Conservation (phyloP, 1,140 invertebrate genomes). For the Acyrthosiphon pisum region DNA sequence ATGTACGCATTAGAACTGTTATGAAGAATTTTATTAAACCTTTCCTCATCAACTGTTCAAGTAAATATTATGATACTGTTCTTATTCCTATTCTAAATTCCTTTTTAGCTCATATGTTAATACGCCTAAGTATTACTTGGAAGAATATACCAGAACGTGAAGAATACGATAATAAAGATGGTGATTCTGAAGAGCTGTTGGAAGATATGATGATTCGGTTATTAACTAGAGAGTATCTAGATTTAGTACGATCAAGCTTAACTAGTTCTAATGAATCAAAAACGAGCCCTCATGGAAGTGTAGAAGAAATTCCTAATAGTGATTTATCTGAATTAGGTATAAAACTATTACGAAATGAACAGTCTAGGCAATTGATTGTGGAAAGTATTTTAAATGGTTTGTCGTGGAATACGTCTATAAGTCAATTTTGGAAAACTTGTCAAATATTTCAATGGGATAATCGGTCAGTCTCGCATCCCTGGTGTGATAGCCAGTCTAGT, state of each 20-base stretch:
- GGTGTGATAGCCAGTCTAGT: slow-evolving; percentile 52
- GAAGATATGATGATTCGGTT: slow-evolving; percentile 87
- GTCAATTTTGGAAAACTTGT: slow-evolving; percentile 53
- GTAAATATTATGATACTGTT: slow-evolving; percentile 76
- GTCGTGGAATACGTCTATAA: slow-evolving; percentile 47
- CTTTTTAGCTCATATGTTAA: slow-evolving; percentile 73
- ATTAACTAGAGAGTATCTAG: slow-evolving; percentile 86
- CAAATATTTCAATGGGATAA: slow-evolving; percentile 51
- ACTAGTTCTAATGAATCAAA: slow-evolving; percentile 64
- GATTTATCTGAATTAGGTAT: slow-evolving; percentile 70
- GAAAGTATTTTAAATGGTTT: slow-evolving; percentile 54
- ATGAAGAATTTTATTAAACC: slow-evolving; percentile 85
- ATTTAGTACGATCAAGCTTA: slow-evolving; percentile 76
- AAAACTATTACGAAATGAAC: slow-evolving; percentile 67
- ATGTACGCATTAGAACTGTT: slow-evolving; percentile 81
- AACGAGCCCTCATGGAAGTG: slow-evolving; percentile 57
- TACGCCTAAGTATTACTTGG: slow-evolving; percentile 79
- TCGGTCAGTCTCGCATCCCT: slow-evolving; percentile 28
- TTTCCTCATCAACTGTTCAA: slow-evolving; percentile 84
- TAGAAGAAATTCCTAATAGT: slow-evolving; percentile 49
- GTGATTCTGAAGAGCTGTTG: slow-evolving; percentile 72
- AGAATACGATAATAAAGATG: slow-evolving; percentile 79
- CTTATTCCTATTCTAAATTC: slow-evolving; percentile 79
- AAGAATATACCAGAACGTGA: slow-evolving; percentile 76
- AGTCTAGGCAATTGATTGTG: slow-evolving; percentile 41